Evolutionary conservation across 2,113 vertebrate species (phyloP).

Genomic region (Microcebus jonahi): DNA sequence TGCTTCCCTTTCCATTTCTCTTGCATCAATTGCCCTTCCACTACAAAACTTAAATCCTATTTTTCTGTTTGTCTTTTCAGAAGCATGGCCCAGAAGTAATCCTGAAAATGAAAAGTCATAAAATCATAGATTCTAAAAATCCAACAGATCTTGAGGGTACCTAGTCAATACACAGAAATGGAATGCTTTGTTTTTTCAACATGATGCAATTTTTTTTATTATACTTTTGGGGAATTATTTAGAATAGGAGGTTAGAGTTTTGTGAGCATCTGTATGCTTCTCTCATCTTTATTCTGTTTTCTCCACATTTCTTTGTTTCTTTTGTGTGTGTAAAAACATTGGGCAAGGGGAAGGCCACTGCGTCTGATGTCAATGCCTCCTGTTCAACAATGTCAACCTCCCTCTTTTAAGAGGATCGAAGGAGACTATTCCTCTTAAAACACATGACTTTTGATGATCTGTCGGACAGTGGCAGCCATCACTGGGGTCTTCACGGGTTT

Average conservation of each 20-base stretch:
- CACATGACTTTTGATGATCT: neutral
- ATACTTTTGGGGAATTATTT: neutral
- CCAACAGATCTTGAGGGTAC: neutral
- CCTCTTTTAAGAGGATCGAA: neutral
- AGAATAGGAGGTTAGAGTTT: neutral
- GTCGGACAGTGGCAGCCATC: neutral
- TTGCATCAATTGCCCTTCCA: neutral
- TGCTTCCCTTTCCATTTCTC: neutral
- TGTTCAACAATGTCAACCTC: neutral
- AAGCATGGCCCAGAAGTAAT: neutral
- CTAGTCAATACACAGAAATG: neutral
- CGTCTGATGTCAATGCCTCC: neutral
- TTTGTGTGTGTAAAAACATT: neutral
- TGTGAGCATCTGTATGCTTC: neutral
- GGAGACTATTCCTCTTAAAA: neutral
- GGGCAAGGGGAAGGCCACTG: neutral
- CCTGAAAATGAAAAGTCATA: neutral
- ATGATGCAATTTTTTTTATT: neutral
- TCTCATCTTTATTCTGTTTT: neutral
- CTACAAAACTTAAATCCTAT: neutral
- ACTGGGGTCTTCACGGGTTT: neutral
- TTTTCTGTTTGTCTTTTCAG: neutral
- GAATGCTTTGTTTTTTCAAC: neutral
- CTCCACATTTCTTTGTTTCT: neutral
- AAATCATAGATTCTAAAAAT: neutral